These are phyloP conservation scores for Parthenolecanium corni DNA, from an alignment of 2,888 invertebrate genomes.

Conservation along the genomic window DNA sequence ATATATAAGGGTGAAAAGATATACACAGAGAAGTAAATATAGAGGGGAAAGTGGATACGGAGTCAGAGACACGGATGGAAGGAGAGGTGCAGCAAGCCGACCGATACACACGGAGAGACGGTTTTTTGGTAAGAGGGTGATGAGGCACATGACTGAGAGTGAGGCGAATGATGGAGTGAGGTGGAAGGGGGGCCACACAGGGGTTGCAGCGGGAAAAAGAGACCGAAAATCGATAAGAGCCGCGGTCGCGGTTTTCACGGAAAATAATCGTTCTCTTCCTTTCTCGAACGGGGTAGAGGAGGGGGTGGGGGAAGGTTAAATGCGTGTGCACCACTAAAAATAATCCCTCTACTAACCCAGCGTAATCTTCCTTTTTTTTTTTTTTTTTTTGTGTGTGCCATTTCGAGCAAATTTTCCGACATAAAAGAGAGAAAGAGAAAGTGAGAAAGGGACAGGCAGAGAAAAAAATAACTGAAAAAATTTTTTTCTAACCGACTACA, in stretches of 20 bases:
- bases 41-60: background rate
- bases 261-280: conserved; percentile 26
- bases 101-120: background rate
- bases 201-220: background rate
- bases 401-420: background rate
- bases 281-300: conserved; percentile 13
- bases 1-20: too few relatives aligned
- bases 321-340: background rate
- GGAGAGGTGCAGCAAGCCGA: background rate
- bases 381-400: too few relatives aligned
- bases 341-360: background rate
- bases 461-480: conserved; percentile 2
- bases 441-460: too few relatives aligned
- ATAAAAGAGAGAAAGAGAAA: background rate
- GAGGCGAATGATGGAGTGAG: background rate
- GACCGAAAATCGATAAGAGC: conserved; percentile 22
- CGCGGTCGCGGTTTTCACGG: conserved; percentile 27
- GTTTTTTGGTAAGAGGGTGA: background rate
- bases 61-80: background rate
- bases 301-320: too few relatives aligned
- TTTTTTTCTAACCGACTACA: too few relatives aligned
- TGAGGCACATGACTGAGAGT: background rate
- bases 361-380: too few relatives aligned
- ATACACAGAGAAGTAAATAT: background rate
- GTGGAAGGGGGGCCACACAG: background rate